Percentiles rank a stretch among this genome's conserved stretches.
These are phyloP conservation scores for Drosophila colorata DNA, from an alignment of 2,888 invertebrate species.

Conservation along the genomic window DNA sequence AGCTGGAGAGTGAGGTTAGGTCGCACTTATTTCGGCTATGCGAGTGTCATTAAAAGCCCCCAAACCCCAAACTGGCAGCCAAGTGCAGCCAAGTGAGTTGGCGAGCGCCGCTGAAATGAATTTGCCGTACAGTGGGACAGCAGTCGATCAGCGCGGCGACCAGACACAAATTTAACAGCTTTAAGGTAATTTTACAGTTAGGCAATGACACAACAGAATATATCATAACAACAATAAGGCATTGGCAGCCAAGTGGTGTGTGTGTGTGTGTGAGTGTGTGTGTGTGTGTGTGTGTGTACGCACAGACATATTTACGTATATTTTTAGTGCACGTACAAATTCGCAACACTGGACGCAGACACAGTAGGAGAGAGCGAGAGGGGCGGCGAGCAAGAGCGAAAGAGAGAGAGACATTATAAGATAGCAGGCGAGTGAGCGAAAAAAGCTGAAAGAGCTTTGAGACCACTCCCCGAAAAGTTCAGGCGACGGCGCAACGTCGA, in stretches of 20 bases:
- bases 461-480: constrained; percentile 83
- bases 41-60: constrained; percentile 24
- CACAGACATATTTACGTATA: constrained; percentile 48
- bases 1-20: constrained; percentile 44
- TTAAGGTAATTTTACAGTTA: constrained; percentile 81
- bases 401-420: constrained; percentile 29
- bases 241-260: constrained; percentile 69
- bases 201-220: constrained; percentile 59
- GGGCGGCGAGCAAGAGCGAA: constrained; percentile 4
- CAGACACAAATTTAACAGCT: constrained; percentile 66
- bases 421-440: constrained; percentile 49
- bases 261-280: not conserved
- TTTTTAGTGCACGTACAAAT: constrained; percentile 57
- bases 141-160: constrained; percentile 37
- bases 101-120: constrained; percentile 46
- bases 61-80: constrained; percentile 5
- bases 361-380: constrained; percentile 24
- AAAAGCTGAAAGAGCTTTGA: constrained; percentile 77
- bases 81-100: constrained; percentile 6
- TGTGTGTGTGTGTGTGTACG: constrained; percentile 7
- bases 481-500: constrained; percentile 65
- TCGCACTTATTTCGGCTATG: constrained; percentile 12
- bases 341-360: constrained; percentile 46
- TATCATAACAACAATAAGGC: constrained; percentile 64
- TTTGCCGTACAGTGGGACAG: constrained; percentile 15